Conservation (phyloP, 2,113 vertebrate genomes). For the Agelaius phoeniceus region DNA sequence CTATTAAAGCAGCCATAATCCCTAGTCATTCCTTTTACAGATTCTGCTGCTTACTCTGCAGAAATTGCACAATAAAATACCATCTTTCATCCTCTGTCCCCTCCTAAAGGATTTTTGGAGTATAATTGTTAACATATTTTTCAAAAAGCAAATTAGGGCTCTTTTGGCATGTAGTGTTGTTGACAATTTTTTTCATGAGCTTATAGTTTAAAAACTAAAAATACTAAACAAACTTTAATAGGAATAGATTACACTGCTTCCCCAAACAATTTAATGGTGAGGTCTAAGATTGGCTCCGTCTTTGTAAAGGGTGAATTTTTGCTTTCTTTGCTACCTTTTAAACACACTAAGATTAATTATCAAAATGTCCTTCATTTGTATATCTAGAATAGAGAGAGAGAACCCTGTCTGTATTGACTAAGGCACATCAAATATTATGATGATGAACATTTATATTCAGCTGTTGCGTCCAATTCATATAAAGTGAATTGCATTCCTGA, state of each 20-base stretch:
- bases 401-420: background rate
- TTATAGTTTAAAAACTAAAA: background rate
- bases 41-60: background rate
- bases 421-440: background rate
- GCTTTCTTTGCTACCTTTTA: background rate
- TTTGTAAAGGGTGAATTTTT: background rate
- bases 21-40: background rate
- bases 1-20: background rate
- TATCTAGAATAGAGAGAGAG: background rate
- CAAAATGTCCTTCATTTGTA: background rate
- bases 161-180: background rate
- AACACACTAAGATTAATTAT: background rate
- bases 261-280: background rate
- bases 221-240: background rate
- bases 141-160: background rate
- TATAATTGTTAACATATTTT: background rate
- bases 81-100: constrained; percentile 61
- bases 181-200: background rate
- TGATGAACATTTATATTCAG: background rate
- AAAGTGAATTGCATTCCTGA: background rate
- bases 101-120: constrained; percentile 61
- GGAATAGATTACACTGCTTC: background rate
- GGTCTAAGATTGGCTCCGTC: background rate
- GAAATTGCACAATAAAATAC: background rate
- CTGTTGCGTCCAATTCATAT: background rate